phyloP scores from a whole-genome alignment of 1,140 invertebrate species.

The Dolichoris vasculosae region DNA sequence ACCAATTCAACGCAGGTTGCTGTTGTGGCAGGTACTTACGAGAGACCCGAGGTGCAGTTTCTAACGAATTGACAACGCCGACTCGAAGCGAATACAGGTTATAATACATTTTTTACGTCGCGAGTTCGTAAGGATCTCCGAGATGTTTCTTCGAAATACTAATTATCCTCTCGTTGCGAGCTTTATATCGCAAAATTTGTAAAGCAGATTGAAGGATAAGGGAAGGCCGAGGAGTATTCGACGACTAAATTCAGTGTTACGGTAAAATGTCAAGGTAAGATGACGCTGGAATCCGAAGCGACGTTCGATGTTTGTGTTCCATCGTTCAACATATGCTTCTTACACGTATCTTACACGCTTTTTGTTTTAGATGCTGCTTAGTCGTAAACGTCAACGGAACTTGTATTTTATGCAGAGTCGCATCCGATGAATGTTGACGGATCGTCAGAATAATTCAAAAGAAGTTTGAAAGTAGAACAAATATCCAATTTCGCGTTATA shows the following conservation, averaged over 20 bases:
- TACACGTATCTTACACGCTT: not conserved
- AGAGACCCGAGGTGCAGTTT: not conserved
- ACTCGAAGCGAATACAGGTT: not conserved
- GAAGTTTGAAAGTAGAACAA: not conserved
- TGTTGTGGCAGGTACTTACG: not conserved
- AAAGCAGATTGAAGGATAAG: not conserved
- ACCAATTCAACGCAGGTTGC: not conserved
- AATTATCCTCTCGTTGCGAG: too few relatives aligned
- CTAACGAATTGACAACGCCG: not conserved
- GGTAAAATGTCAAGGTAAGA: too few relatives aligned
- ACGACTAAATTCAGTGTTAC: not conserved
- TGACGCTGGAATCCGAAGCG: not conserved
- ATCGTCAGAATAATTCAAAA: not conserved
- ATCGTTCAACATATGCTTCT: not conserved
- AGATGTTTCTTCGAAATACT: not conserved
- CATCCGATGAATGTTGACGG: not conserved
- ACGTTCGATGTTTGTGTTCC: not conserved
- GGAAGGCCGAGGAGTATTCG: not conserved
- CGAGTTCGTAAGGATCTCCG: not conserved
- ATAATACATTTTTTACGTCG: not conserved
- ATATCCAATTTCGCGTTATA: not conserved
- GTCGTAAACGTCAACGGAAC: not conserved
- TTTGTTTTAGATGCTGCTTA: not conserved
- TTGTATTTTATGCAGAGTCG: not conserved
- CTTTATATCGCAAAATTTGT: too few relatives aligned